A percentile compares a stretch with the other conserved stretches of the same genome.
Conservation (phyloP, 2,113 vertebrate genomes). For the Ascaphus truei region DNA sequence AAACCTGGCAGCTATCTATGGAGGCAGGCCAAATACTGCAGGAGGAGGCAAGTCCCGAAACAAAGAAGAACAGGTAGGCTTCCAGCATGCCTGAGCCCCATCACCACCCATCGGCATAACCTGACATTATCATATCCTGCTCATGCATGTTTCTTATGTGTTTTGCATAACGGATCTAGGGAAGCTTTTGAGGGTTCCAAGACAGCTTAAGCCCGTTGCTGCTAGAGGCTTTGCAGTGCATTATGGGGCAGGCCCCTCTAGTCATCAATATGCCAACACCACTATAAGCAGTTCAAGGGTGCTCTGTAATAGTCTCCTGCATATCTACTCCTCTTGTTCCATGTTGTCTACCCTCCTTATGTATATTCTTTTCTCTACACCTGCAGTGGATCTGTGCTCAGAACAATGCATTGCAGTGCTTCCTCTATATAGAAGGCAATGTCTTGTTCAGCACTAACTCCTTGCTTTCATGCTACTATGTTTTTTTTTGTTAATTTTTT, state of each 20-base stretch:
- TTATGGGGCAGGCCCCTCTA: too few species aligned
- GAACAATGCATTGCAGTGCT: too few species aligned
- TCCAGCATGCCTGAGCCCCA: constrained; percentile 64
- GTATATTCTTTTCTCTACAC: too few species aligned
- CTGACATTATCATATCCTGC: constrained; percentile 45
- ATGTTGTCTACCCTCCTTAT: background rate
- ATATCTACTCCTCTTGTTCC: background rate
- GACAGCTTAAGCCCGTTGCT: background rate
- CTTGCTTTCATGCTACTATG: too few species aligned
- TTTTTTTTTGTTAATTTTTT: too few species aligned
- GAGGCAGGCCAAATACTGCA: constrained; percentile 76
- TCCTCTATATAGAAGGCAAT: too few species aligned
- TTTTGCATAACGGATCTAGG: constrained; percentile 41
- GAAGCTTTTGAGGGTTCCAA: constrained; percentile 36
- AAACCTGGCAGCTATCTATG: constrained; percentile 83
- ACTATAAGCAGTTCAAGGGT: background rate
- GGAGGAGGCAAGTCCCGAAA: constrained; percentile 87
- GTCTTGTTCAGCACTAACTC: too few species aligned
- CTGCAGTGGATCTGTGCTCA: too few species aligned
- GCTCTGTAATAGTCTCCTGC: background rate
- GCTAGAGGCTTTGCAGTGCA: background rate
- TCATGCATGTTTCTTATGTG: constrained; percentile 56
- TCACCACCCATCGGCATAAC: constrained; percentile 40
- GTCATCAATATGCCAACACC: background rate
- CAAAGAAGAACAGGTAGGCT: constrained; percentile 98